A percentile compares a stretch with the other conserved stretches of the same genome.
Conservation (phyloP, 2,113 vertebrate genomes). For the Archocentrus centrarchus region DNA sequence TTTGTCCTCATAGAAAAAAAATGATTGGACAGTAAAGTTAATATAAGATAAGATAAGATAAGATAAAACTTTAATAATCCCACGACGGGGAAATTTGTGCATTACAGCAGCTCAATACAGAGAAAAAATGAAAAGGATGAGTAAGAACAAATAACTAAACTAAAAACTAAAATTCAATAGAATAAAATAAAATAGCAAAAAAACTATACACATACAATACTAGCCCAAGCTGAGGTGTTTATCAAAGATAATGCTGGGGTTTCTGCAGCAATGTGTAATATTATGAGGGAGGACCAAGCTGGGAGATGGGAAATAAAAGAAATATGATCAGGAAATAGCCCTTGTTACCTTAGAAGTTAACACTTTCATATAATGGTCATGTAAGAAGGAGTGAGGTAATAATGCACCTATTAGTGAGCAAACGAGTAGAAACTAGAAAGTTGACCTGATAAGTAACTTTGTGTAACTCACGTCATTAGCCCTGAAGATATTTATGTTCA, state of each 20-base stretch:
- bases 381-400: neutral
- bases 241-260: neutral
- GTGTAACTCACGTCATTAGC: neutral
- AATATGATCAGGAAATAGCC: neutral
- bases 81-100: too few relatives aligned
- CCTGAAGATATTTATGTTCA: conserved; percentile 17
- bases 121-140: too few relatives aligned
- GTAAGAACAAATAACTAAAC: too few relatives aligned
- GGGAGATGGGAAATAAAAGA: neutral
- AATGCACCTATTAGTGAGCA: neutral
- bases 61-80: too few relatives aligned
- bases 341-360: neutral
- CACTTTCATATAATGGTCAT: neutral
- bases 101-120: too few relatives aligned
- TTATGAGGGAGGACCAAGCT: neutral
- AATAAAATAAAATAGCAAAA: too few relatives aligned
- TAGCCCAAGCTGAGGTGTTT: neutral
- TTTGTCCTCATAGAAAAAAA: neutral
- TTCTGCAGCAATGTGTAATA: too few relatives aligned
- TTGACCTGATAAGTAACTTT: conserved; percentile 14
- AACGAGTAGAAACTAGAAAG: neutral
- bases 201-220: too few relatives aligned
- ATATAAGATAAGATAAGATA: too few relatives aligned
- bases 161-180: too few relatives aligned
- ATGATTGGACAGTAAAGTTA: neutral